Conservation (phyloP, 1,140 invertebrate species). For the Neodiprion fabricii region DNA sequence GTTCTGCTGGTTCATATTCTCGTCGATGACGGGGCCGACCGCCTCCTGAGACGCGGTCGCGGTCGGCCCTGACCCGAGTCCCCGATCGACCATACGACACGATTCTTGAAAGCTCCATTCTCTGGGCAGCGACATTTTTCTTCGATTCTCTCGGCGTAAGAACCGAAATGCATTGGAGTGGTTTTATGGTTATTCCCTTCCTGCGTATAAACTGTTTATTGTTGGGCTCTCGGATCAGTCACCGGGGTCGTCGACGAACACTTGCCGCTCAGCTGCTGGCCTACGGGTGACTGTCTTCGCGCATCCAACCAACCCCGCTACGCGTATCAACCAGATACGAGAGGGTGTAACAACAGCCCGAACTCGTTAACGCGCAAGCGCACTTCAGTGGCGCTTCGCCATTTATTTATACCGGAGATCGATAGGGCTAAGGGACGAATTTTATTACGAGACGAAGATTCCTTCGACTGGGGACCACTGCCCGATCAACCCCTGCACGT, state of each 20-base stretch:
- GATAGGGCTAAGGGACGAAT: background rate
- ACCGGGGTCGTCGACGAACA: slow-evolving; percentile 33
- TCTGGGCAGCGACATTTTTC: slow-evolving; percentile 68
- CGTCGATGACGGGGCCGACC: slow-evolving; percentile 47
- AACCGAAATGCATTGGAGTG: slow-evolving; percentile 61
- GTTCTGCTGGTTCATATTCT: slow-evolving; percentile 55
- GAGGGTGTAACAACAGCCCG: background rate
- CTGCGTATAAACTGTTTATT: background rate
- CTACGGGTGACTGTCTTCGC: slow-evolving; percentile 21
- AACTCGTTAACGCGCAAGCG: background rate
- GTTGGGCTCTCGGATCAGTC: background rate
- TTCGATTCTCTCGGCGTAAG: slow-evolving; percentile 39
- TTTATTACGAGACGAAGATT: background rate
- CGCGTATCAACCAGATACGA: background rate
- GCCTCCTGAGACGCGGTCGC: slow-evolving; percentile 48
- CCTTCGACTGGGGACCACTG: background rate
- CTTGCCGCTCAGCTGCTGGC: slow-evolving; percentile 16
- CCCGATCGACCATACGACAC: slow-evolving; percentile 58
- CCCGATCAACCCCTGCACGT: background rate
- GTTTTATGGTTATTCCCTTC: background rate
- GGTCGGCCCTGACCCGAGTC: slow-evolving; percentile 33
- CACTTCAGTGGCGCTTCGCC: background rate
- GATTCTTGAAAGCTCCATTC: slow-evolving; percentile 68
- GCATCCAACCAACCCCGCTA: background rate
- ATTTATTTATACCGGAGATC: background rate